Base-by-base conservation (phyloP, 2,113 vertebrate species). In the Pavo muticus region DNA sequence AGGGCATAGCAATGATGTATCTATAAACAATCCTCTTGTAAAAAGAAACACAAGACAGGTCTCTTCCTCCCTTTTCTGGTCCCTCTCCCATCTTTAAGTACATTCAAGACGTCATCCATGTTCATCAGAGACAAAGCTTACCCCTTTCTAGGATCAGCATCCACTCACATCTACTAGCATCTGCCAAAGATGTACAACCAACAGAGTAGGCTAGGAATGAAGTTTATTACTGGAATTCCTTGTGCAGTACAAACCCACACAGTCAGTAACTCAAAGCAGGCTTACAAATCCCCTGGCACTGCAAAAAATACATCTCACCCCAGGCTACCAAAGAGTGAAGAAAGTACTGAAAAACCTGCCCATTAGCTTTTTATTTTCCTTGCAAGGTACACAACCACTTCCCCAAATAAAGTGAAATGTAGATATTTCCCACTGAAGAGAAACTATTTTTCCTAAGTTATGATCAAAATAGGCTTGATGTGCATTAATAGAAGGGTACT, bases 161-260 rank as follows among this genome's bases (percentile, higher is more conserved):
- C 78, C 54, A 40, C 17, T 75, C 61, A 30, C 8, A 1, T 90
- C 57, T 88, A 44, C 44, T 77, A 71, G 45, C 70, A 89, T 57
- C 80, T 88, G 92, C 71, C 63, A 6, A 19, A 29, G 50, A 17
- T 52, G 82, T 82, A 52, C 29, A 44, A 67, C 42, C 71, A 73
- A 50, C 59, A 91, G 39, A 0, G 0, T 2, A 10, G 32, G 50
- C 25, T 71, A 45, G 42, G 78, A 91, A 91, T 18, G 37, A 94
- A 27, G 20, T 91, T 92, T 79, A 90, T 92, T 73, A 19, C 50
- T 91, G 87, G 67, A 79, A 93, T 94, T 94, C 79, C n/a, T 79
- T 40, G 40, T 73, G 76, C 71, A 64, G 42, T 61, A 21, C 74
- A 87, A 92, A 72, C 35, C 42, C 74, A 85, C 27, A 21, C 40